Percentiles rank a stretch among this genome's conserved stretches.
phyloP scores from a whole-genome alignment of 2,888 invertebrate genomes.

The Cryptus armator region DNA sequence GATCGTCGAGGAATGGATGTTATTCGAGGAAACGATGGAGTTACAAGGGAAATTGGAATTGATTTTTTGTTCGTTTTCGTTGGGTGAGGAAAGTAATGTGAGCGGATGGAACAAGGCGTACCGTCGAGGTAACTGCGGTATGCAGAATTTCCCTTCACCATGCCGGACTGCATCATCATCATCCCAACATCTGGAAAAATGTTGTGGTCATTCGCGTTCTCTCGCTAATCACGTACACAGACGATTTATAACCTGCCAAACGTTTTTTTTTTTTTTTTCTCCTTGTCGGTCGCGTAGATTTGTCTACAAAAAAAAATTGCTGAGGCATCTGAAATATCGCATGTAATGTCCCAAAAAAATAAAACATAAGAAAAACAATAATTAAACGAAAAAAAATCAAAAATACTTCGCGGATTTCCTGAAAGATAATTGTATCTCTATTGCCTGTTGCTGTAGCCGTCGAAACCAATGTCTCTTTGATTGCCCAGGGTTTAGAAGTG shows the following conservation, averaged over 20 bases:
- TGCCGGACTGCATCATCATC: constrained; percentile 98
- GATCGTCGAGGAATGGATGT: constrained; percentile 19
- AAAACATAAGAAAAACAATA: constrained; percentile 13
- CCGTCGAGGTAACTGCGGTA: constrained; percentile 92
- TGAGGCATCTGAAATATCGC: constrained; percentile 54
- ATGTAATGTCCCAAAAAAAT: background rate
- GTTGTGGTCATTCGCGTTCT: constrained; percentile 66
- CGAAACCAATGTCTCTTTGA: constrained; percentile 57
- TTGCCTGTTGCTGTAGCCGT: constrained; percentile 27
- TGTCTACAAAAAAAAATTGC: constrained; percentile 58
- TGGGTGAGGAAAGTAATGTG: constrained; percentile 68
- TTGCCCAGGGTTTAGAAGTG: constrained; percentile 79
- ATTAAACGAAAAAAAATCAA: constrained; percentile 1
- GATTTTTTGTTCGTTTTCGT: constrained; percentile 17
- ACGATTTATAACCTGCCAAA: constrained; percentile 38
- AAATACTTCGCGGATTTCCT: constrained; percentile 31
- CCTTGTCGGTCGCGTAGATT: constrained; percentile 33
- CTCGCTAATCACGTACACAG: constrained; percentile 30
- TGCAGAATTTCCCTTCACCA: constrained; percentile 95
- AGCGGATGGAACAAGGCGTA: constrained; percentile 87
- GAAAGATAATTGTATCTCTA: background rate
- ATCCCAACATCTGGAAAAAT: constrained; percentile 97
- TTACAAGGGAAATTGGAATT: constrained; percentile 15
- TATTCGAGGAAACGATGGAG: constrained; percentile 24
- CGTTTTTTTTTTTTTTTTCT: background rate